These are phyloP conservation scores for Cryptotermes secundus DNA, from an alignment of 1,140 invertebrate genomes.

Conservation along the genomic window DNA sequence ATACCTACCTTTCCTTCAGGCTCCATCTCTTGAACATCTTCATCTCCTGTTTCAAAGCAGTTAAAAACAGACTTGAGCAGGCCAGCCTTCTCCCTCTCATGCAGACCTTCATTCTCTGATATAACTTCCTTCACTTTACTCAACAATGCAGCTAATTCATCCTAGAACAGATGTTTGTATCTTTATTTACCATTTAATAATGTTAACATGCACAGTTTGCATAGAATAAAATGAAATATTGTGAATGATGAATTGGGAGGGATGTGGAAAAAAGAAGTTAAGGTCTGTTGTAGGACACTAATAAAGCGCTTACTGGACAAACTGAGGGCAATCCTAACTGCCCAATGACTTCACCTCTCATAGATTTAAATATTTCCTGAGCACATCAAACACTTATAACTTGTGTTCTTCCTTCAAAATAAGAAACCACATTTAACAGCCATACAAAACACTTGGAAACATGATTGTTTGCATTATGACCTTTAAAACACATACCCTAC, in stretches of 20 bases:
- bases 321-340: too few species aligned
- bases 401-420: too few species aligned
- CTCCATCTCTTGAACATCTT: constrained; percentile 46
- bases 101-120: constrained; percentile 75
- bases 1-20: constrained; percentile 22
- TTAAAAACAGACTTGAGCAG: constrained; percentile 57
- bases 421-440: neutral
- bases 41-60: constrained; percentile 52
- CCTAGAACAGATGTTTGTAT: constrained; percentile 43
- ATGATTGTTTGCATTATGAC: neutral
- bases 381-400: neutral
- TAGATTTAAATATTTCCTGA: neutral
- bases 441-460: neutral
- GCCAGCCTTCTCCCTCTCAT: constrained; percentile 67
- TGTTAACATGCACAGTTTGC: too few species aligned
- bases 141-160: constrained; percentile 69
- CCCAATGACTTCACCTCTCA: too few species aligned
- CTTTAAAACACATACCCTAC: constrained; percentile 53
- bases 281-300: too few species aligned
- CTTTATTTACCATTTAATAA: too few species aligned
- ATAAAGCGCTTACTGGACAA: too few species aligned
- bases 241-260: too few species aligned
- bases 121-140: constrained; percentile 78
- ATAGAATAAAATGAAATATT: too few species aligned
- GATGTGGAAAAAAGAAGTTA: too few species aligned